Conservation (phyloP, 2,888 invertebrate genomes). For the Caenorhabditis angaria region DNA sequence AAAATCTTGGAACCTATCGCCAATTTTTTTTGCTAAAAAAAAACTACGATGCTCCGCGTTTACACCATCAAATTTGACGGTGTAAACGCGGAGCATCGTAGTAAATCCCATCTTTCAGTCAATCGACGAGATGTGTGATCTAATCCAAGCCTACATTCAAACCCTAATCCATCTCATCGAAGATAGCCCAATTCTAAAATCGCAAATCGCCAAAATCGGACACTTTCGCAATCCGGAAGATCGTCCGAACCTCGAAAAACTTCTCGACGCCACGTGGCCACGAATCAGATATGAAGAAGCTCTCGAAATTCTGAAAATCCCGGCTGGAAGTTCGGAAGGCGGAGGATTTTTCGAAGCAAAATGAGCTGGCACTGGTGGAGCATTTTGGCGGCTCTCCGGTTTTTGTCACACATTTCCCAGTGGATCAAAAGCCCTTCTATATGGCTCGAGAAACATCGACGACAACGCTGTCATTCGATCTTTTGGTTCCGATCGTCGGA, state of each 20-base stretch:
- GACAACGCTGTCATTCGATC: slow-evolving; percentile 78
- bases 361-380: slow-evolving; percentile 57
- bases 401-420: slow-evolving; percentile 90
- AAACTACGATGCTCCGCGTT: too few relatives aligned
- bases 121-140: slow-evolving; percentile 53
- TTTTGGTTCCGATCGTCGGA: slow-evolving; percentile 87
- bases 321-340: slow-evolving; percentile 26
- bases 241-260: background rate
- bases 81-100: too few relatives aligned
- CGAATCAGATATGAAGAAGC: slow-evolving; percentile 61
- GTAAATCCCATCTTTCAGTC: slow-evolving; percentile 14
- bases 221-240: slow-evolving; percentile 3
- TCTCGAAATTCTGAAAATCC: slow-evolving; percentile 35
- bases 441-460: slow-evolving; percentile 76
- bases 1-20: too few relatives aligned
- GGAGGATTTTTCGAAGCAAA: slow-evolving; percentile 58
- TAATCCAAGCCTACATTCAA: slow-evolving; percentile 56
- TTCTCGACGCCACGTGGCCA: slow-evolving; percentile 14
- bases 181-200: background rate
- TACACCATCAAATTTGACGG: background rate
- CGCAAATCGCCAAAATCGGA: slow-evolving; percentile 11
- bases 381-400: slow-evolving; percentile 78
- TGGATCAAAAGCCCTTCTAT: slow-evolving; percentile 91
- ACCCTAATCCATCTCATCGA: slow-evolving; percentile 9
- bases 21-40: too few relatives aligned